Base-by-base conservation (phyloP, 2,888 invertebrate species). In the Melanostoma scalare region DNA sequence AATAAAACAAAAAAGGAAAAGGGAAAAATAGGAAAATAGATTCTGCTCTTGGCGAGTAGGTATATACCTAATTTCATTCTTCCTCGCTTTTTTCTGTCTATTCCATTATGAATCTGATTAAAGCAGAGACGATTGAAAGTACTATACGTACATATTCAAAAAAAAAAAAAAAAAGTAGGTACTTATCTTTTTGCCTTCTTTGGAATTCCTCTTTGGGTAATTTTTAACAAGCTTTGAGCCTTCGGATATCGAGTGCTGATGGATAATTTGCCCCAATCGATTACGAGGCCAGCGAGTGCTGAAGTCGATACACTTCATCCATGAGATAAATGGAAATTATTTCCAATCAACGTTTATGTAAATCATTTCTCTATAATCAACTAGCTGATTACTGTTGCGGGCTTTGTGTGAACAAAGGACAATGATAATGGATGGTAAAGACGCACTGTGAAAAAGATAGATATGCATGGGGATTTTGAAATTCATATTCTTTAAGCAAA, bases 401-500 rank as follows among this genome's bases (percentile, higher is more conserved):
- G 61, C 35, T 50, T 33, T 44, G 4, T 9, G n/a, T 33, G 46
- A 69, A 31, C 33, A 53, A 61, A 63, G 46, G 52, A 72, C 72
- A 72, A 58, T 9, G 50, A 50, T 71, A 71, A 71, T 50, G 69
- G 48, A 58, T 58, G 31, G 36, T 56, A 61, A 31, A 55, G 48
- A 61, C 48, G 38, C 61, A 48, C 30, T 61, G 38, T 30, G 55
- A 33, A 55, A 61, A 76, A 69, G 48, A 44, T 60, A 67, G 65
- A 69, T 69, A 69, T 63, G 61, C 38, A 50, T 50, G 30, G 48
- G 63, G 76, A 63, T 61, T 55, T 69, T 76, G 55, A 76, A 69
- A 61, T 69, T 76, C 61, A 69, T 76, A 76, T 76, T 69, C 75
- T 61, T 69, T 40, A 75, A 48, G 46, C 63, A 76, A 76, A 76